Evolutionary conservation across 2,888 invertebrate genomes (phyloP).

Genomic region (Nymphalis c-album): DNA sequence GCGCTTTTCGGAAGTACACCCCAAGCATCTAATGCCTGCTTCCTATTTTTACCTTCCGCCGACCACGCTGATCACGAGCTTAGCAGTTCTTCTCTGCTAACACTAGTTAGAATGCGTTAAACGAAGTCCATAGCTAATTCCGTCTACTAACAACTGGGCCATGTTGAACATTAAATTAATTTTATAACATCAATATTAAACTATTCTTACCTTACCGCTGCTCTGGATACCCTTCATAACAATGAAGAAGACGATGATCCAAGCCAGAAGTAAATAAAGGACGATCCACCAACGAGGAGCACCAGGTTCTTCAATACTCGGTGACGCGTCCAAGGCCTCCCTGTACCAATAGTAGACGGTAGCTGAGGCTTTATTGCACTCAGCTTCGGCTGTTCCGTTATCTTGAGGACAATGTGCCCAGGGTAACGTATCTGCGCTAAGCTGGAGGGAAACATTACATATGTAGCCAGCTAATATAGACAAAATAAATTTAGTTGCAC

Average conservation of each 20-base stretch:
- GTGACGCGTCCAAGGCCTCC: conserved; percentile 92
- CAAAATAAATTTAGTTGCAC: too few relatives aligned
- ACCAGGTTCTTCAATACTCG: conserved; percentile 91
- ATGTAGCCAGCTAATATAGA: neutral
- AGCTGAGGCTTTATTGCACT: conserved; percentile 91
- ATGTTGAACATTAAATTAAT: neutral
- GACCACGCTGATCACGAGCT: too few relatives aligned
- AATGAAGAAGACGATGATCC: conserved; percentile 95
- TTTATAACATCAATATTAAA: neutral
- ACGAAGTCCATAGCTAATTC: too few relatives aligned
- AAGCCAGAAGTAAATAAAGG: conserved; percentile 91
- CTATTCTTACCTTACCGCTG: conserved; percentile 89
- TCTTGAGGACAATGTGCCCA: conserved; percentile 90
- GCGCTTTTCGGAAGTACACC: too few relatives aligned
- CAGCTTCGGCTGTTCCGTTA: conserved; percentile 85
- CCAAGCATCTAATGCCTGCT: too few relatives aligned
- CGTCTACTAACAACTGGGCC: too few relatives aligned
- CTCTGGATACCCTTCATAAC: conserved; percentile 98
- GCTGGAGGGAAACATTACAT: conserved; percentile 67
- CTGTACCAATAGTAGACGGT: conserved; percentile 97
- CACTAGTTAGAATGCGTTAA: too few relatives aligned
- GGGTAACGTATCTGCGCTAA: conserved; percentile 84
- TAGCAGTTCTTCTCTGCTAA: too few relatives aligned
- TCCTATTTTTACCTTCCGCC: too few relatives aligned
- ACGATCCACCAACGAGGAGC: conserved; percentile 97